These are phyloP conservation scores for Pachyuromys duprasi DNA, from an alignment of 2,797 vertebrate species.

Conservation along the genomic window DNA sequence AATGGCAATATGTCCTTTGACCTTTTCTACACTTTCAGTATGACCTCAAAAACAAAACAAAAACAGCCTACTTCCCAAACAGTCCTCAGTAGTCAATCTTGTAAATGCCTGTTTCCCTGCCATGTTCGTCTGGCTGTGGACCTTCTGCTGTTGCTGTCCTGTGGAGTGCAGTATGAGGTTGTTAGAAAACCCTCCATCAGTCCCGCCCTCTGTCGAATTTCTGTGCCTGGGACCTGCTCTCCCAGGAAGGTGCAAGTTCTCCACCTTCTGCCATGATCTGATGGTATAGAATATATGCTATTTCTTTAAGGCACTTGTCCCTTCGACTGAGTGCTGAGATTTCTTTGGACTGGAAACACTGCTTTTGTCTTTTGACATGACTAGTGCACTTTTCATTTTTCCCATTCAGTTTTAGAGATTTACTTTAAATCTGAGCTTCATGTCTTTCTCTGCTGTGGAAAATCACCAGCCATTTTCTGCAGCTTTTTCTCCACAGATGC, in stretches of 20 bases:
- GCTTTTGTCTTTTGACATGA: accelerated
- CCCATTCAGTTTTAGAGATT: not conserved
- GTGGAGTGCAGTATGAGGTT: not conserved
- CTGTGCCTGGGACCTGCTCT: not conserved
- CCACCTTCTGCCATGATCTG: too few relatives aligned
- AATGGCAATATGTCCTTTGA: not conserved
- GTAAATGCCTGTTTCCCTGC: not conserved
- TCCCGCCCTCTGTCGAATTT: accelerated
- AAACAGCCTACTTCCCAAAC: not conserved
- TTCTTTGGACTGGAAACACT: too few relatives aligned
- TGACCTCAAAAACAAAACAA: not conserved
- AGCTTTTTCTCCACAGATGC: accelerated
- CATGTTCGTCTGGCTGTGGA: not conserved
- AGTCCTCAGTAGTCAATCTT: not conserved
- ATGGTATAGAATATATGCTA: accelerated
- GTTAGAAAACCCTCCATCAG: not conserved
- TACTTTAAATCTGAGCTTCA: not conserved
- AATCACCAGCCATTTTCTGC: not conserved
- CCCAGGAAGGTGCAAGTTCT: too few relatives aligned
- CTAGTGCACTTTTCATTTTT: not conserved
- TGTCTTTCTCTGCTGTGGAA: not conserved
- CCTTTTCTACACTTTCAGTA: not conserved
- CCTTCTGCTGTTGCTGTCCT: not conserved
- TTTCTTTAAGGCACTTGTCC: not conserved
- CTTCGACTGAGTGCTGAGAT: not conserved